These are phyloP conservation scores for Apostichopus leukothele DNA, from an alignment of 53 echinoderm and acorn worm species.

Conservation along the genomic window DNA sequence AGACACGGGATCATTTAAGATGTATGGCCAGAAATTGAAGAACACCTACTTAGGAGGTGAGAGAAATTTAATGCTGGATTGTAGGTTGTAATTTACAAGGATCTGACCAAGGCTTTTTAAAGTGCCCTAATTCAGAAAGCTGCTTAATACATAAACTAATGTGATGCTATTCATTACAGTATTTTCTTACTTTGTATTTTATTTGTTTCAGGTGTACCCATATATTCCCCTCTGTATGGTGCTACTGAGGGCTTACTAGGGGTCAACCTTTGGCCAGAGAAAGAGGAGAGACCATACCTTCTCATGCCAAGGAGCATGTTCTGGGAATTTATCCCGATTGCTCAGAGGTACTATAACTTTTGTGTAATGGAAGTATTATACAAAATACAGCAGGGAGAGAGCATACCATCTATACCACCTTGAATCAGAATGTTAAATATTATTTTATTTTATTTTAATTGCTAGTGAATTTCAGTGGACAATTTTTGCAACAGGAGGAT, in stretches of 20 bases:
- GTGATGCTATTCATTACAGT: neutral
- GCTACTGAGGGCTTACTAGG: slow-evolving; percentile 92
- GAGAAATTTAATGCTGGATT: neutral
- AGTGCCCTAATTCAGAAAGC: too few species aligned
- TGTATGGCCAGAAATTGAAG: slow-evolving; percentile 72
- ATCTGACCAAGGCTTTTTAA: too few species aligned
- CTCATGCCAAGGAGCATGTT: slow-evolving; percentile 86
- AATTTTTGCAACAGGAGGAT: too few species aligned
- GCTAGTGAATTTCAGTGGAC: too few species aligned
- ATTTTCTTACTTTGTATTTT: neutral
- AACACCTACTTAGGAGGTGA: slow-evolving; percentile 75
- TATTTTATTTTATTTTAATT: too few species aligned
- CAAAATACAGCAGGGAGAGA: neutral
- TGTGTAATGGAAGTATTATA: neutral
- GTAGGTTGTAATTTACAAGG: too few species aligned
- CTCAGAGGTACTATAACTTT: slow-evolving; percentile 65
- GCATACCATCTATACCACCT: too few species aligned
- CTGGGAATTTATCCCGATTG: slow-evolving; percentile 92
- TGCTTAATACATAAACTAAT: neutral
- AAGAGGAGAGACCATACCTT: slow-evolving; percentile 62
- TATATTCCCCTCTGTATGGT: slow-evolving; percentile 88
- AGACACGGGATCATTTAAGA: slow-evolving; percentile 85
- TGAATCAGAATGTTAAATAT: too few species aligned
- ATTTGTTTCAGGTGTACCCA: slow-evolving; percentile 63
- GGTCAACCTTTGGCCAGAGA: slow-evolving; percentile 84